phyloP scores from a whole-genome alignment of 1,140 invertebrate species.

The Sipha flava region DNA sequence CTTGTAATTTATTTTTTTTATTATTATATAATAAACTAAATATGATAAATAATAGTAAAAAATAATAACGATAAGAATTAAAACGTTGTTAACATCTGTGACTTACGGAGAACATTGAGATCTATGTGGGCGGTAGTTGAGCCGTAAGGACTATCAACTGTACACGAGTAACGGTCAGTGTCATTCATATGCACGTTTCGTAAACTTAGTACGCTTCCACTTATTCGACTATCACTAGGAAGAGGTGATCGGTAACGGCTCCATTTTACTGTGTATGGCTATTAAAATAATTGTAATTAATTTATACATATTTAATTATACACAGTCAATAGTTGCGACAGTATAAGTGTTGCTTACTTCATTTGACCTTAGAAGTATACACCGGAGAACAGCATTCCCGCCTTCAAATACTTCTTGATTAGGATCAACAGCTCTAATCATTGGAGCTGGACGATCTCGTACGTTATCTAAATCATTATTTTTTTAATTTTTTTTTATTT shows the following conservation, averaged over 20 bases:
- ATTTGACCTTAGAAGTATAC: constrained; percentile 42
- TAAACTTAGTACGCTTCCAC: constrained; percentile 40
- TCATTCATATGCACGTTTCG: constrained; percentile 51
- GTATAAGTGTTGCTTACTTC: constrained; percentile 33
- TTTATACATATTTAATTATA: too few relatives aligned
- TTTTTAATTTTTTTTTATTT: too few relatives aligned
- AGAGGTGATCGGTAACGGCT: not conserved
- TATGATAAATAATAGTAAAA: too few relatives aligned
- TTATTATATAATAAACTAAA: too few relatives aligned
- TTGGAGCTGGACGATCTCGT: constrained; percentile 38
- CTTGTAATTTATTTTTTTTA: too few relatives aligned
- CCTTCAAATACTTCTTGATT: constrained; percentile 49
- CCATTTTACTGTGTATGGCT: constrained; percentile 24
- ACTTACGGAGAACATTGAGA: constrained; percentile 61
- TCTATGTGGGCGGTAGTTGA: constrained; percentile 56
- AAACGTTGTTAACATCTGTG: too few relatives aligned
- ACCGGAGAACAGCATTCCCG: constrained; percentile 51
- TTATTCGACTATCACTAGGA: not conserved
- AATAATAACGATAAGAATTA: too few relatives aligned
- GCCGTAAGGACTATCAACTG: constrained; percentile 47
- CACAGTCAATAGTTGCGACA: too few relatives aligned
- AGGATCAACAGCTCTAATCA: constrained; percentile 43
- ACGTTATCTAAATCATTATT: constrained; percentile 2
- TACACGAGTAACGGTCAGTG: constrained; percentile 61
- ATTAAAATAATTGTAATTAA: not conserved